Base-by-base conservation (phyloP, 2,797 vertebrate species). In the Bufotes viridis region DNA sequence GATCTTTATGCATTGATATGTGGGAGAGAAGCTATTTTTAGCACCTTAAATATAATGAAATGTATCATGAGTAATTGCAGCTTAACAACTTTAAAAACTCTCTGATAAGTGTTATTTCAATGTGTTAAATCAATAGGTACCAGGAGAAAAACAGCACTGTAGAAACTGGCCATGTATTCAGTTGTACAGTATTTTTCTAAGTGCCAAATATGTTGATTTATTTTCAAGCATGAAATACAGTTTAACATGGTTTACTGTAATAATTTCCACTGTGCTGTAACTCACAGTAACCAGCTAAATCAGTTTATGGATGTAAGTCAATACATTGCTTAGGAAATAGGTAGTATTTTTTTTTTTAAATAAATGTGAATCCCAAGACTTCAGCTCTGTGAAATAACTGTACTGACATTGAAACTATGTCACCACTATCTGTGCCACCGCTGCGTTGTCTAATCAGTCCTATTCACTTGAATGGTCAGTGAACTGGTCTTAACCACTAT, bases 21-120 rank as follows among this genome's bases (percentile, higher is more conserved):
- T 2, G 88, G 72, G 29, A 85, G 51, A 24, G 6, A 26, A 86
- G 57, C 26, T 85, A 69, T 89, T 79, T 88, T 90, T 89, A 82
- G 82, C 9, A 24, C 86, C 57, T 75, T 76, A 0, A 15, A 22
- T 0, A 12, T 81, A 55, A 70, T 63, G 61, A 69, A 87, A 85
- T 58, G 20, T 0, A 0, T 0, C 81, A 0, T 63, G 22, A 82
- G 5, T 24, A 1, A 87, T 29, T 4, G 74, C 6, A 8, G 63
- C 78, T 2, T 74, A 82, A 74, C 81, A 65, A 15, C 51, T 78
- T 78, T 86, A 13, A 87, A 90, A 84, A 60, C 58, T 22, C 29
- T 0, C 15, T 88, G 34, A 78, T 86, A 87, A 74, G 82, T 82
- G n/a, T 14, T 78, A 5, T 89, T 82, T 42, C 84, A 72, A 67